Evolutionary conservation across 2,113 vertebrate species (phyloP).

Genomic region (Brachionichthys hirsutus): DNA sequence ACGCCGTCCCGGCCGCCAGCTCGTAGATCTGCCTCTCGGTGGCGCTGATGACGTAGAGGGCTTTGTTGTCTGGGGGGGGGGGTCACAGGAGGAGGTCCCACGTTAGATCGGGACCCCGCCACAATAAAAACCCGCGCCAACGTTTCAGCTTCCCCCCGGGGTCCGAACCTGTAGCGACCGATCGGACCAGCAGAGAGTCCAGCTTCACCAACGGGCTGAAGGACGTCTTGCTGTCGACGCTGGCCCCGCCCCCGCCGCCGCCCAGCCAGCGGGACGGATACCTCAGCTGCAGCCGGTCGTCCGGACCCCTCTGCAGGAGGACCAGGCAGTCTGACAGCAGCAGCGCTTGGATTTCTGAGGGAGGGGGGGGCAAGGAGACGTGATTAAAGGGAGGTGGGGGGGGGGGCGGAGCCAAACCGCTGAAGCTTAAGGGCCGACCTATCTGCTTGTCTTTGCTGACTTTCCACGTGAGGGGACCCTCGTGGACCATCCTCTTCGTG

Average conservation of each 20-base stretch:
- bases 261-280: slow-evolving; percentile 77
- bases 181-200: slow-evolving; percentile 85
- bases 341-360: slow-evolving; percentile 87
- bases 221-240: slow-evolving; percentile 83
- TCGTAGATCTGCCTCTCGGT: slow-evolving; percentile 94
- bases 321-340: slow-evolving; percentile 89
- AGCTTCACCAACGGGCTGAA: slow-evolving; percentile 90
- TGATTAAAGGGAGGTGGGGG: background rate
- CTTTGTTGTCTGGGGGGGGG: slow-evolving; percentile 83
- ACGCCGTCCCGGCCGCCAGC: slow-evolving; percentile 83
- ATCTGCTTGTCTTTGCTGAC: slow-evolving; percentile 91
- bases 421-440: slow-evolving; percentile 76
- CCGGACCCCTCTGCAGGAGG: slow-evolving; percentile 84
- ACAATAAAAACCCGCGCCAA: too few species aligned
- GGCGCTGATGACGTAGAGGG: slow-evolving; percentile 93
- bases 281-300: slow-evolving; percentile 87
- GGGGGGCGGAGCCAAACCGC: background rate
- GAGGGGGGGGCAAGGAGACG: background rate
- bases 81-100: too few species aligned
- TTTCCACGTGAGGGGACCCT: slow-evolving; percentile 89
- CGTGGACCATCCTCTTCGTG: slow-evolving; percentile 89
- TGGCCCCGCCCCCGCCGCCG: slow-evolving; percentile 73
- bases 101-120: too few species aligned
- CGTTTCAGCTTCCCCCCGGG: background rate
- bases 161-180: slow-evolving; percentile 85